These are phyloP conservation scores for Nixonia krombeini DNA, from an alignment of 1,140 invertebrate genomes.

Conservation along the genomic window DNA sequence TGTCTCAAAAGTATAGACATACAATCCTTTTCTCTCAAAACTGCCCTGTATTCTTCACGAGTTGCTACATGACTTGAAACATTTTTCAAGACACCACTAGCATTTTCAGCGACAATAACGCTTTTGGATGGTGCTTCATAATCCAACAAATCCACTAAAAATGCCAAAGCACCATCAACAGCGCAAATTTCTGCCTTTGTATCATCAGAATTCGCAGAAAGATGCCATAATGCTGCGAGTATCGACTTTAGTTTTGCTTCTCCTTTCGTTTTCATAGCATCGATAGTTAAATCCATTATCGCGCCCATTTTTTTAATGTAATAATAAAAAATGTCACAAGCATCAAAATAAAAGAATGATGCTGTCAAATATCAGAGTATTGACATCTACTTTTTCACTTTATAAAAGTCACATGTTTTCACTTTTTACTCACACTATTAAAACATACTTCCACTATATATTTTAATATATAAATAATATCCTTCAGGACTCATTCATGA, in stretches of 20 bases:
- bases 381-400: too few relatives aligned
- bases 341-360: too few relatives aligned
- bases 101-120: conserved; percentile 91
- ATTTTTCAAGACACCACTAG: conserved; percentile 91
- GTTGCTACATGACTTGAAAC: conserved; percentile 93
- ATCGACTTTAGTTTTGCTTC: conserved; percentile 93
- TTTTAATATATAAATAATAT: too few relatives aligned
- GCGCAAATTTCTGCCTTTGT: conserved; percentile 93
- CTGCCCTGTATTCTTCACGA: conserved; percentile 86
- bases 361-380: too few relatives aligned
- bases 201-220: conserved; percentile 91
- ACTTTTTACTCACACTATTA: too few relatives aligned
- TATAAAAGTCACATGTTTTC: too few relatives aligned
- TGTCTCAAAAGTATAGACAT: conserved; percentile 89
- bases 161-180: conserved; percentile 85
- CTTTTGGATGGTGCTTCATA: conserved; percentile 88
- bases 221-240: conserved; percentile 92
- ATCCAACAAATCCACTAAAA: conserved; percentile 87
- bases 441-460: too few relatives aligned
- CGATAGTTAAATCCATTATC: conserved; percentile 83
- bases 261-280: conserved; percentile 88
- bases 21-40: conserved; percentile 87
- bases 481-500: too few relatives aligned
- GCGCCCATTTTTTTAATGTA: conserved; percentile 79
- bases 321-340: background rate